These are phyloP conservation scores for Artemia sinica DNA, from an alignment of 2,888 invertebrate genomes.

Conservation along the genomic window DNA sequence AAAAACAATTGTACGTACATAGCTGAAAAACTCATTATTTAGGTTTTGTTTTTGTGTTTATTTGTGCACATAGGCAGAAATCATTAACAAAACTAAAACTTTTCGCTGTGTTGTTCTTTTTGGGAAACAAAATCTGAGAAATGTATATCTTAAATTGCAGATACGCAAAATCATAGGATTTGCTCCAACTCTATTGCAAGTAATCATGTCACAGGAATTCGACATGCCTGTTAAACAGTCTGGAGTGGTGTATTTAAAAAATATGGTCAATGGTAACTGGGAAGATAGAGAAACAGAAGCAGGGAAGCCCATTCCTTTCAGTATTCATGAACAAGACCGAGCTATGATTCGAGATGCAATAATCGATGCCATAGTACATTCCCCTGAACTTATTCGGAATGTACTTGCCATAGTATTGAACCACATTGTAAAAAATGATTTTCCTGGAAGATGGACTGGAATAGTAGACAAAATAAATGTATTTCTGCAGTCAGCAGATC, in stretches of 20 bases:
- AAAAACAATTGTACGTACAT: no score
- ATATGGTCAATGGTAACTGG: constrained; percentile 75
- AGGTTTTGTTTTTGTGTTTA: no score
- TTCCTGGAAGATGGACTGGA: constrained; percentile 84
- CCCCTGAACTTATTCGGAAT: constrained; percentile 67
- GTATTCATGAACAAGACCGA: constrained; percentile 88
- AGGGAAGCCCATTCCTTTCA: constrained; percentile 57
- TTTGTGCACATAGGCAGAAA: no score
- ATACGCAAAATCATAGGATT: constrained; percentile 90
- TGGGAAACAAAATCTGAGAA: not conserved
- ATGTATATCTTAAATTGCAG: constrained; percentile 35
- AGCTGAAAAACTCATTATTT: no score
- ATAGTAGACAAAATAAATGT: constrained; percentile 87
- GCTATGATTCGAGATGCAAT: constrained; percentile 77
- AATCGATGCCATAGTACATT: constrained; percentile 85
- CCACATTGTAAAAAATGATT: constrained; percentile 84
- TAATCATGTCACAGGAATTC: constrained; percentile 74
- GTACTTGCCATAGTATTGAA: constrained; percentile 84
- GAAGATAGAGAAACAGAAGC: constrained; percentile 54
- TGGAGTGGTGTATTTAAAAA: constrained; percentile 87
- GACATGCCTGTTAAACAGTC: constrained; percentile 87
- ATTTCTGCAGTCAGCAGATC: constrained; percentile 77
- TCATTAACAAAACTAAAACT: not conserved
- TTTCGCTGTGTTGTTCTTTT: not conserved
- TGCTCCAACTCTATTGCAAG: constrained; percentile 76